phyloP scores from a whole-genome alignment of 2,888 invertebrate genomes.

The Rutpela maculata region DNA sequence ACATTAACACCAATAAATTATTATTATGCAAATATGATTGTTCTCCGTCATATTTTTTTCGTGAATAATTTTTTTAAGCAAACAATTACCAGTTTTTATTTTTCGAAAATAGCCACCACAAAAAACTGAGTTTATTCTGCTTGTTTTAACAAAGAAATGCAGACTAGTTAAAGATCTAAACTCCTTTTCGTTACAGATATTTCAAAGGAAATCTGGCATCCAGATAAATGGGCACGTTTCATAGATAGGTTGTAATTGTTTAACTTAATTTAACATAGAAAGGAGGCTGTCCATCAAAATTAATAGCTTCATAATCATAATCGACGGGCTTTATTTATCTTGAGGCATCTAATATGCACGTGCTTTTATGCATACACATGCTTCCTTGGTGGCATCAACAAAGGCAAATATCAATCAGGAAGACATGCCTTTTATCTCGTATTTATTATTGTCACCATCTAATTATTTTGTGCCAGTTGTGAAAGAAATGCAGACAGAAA shows the following conservation, averaged over 20 bases:
- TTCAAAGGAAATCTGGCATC: background rate
- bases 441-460: background rate
- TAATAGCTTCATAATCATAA: conserved; percentile 28
- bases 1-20: no score
- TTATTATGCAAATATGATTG: no score
- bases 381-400: conserved; percentile 11
- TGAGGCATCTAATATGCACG: conserved; percentile 11
- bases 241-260: conserved; percentile 14
- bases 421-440: background rate
- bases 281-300: conserved; percentile 29
- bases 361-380: conserved; percentile 18
- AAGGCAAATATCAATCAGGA: background rate
- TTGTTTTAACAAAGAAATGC: no score
- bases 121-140: no score
- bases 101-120: no score
- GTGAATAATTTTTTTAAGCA: no score
- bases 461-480: background rate
- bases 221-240: conserved; percentile 8
- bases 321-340: conserved; percentile 10
- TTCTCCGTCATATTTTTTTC: no score
- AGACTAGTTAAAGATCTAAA: no score
- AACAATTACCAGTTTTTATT: no score
- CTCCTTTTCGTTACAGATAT: background rate
- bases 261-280: conserved; percentile 27
- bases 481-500: background rate